Conservation (phyloP, 2,797 vertebrate genomes). For the Glossophaga mutica region DNA sequence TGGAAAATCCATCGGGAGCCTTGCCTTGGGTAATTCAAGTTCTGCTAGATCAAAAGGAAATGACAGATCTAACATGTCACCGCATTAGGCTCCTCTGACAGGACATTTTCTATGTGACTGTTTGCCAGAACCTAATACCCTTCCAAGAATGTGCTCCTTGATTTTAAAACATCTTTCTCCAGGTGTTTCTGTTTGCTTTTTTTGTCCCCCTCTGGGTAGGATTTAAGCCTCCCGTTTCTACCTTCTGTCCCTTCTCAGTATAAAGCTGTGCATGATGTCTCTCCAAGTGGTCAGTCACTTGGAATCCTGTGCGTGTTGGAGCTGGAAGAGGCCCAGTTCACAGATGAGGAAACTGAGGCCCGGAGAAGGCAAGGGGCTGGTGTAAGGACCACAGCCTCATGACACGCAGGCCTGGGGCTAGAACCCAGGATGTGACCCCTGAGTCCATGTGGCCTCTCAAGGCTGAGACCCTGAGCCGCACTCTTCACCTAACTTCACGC, state of each 20-base stretch:
- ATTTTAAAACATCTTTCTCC: neutral
- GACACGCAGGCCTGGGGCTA: too few relatives aligned
- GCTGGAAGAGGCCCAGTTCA: neutral
- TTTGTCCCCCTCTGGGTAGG: neutral
- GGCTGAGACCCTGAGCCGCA: accelerated
- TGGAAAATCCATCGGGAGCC: neutral
- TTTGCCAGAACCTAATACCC: neutral
- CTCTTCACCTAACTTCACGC: neutral
- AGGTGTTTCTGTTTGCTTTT: neutral
- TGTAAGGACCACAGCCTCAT: neutral
- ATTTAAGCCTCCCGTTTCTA: neutral
- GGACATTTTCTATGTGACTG: neutral
- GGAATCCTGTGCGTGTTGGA: neutral
- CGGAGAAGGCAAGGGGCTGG: neutral
- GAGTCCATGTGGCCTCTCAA: neutral
- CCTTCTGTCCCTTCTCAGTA: neutral
- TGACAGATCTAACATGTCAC: neutral
- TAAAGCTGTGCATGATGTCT: neutral
- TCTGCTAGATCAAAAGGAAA: conserved; percentile 19
- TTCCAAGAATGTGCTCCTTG: neutral
- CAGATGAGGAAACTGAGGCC: neutral
- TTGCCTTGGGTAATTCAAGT: neutral
- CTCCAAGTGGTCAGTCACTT: neutral
- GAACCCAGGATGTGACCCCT: neutral
- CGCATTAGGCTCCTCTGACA: neutral